phyloP scores from a whole-genome alignment of 2,797 vertebrate genomes.

The Rhinichthys osculus region DNA sequence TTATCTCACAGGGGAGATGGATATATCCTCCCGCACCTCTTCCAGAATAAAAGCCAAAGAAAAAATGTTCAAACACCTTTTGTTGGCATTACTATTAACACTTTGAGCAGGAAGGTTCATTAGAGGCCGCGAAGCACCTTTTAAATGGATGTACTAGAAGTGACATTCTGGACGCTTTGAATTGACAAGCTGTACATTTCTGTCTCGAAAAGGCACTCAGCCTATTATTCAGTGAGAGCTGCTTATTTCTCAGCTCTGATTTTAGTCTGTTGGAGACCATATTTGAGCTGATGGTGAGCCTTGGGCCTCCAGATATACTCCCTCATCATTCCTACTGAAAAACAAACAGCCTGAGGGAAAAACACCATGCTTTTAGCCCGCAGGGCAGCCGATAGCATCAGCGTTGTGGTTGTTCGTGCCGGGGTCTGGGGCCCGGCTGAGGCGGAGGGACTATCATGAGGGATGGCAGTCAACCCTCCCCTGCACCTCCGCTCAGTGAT shows the following conservation, averaged over 20 bases:
- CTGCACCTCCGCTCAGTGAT: constrained; percentile 67
- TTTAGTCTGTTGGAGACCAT: constrained; percentile 9
- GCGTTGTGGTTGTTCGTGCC: constrained; percentile 52
- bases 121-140: constrained; percentile 25
- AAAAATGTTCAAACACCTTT: constrained; percentile 11
- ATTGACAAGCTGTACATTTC: constrained; percentile 35
- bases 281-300: constrained; percentile 17
- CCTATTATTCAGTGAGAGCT: not conserved
- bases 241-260: constrained; percentile 35
- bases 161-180: constrained; percentile 22
- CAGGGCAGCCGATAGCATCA: constrained; percentile 58
- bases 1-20: constrained; percentile 44
- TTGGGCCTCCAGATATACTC: constrained; percentile 17
- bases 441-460: constrained; percentile 45
- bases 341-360: constrained; percentile 62
- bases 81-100: constrained; percentile 27
- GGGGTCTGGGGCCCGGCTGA: constrained; percentile 25
- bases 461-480: constrained; percentile 40
- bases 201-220: not conserved
- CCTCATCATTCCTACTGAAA: constrained; percentile 49
- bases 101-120: constrained; percentile 30
- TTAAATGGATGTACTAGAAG: constrained; percentile 17
- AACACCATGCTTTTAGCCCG: constrained; percentile 57
- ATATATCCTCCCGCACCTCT: not conserved
- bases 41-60: constrained; percentile 6